Conservation (phyloP, 2,888 invertebrate species). For the Drosophila flavopinicola region DNA sequence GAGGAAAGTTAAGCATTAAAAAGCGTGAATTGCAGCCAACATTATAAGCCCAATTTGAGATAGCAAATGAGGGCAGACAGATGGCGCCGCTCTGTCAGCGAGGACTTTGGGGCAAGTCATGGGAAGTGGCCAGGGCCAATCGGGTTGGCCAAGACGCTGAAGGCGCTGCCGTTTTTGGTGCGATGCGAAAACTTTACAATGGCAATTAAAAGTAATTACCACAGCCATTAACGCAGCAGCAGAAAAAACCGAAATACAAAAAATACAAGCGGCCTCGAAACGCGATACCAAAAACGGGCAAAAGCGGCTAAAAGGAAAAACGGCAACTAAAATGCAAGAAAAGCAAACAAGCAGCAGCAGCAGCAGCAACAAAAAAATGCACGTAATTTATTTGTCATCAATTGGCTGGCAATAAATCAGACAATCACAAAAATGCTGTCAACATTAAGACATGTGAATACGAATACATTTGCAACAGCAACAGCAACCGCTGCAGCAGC, state of each 20-base stretch:
- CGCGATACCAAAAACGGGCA: slow-evolving; percentile 68
- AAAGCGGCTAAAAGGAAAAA: slow-evolving; percentile 64
- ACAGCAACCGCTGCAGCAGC: slow-evolving; percentile 8
- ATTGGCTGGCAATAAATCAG: slow-evolving; percentile 83
- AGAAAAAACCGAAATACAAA: slow-evolving; percentile 17
- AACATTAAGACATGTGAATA: slow-evolving; percentile 81
- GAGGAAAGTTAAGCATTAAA: no score
- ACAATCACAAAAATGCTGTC: slow-evolving; percentile 84
- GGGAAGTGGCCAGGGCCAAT: slow-evolving; percentile 51
- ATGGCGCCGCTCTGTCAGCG: slow-evolving; percentile 41
- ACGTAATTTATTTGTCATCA: slow-evolving; percentile 79
- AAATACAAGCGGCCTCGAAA: slow-evolving; percentile 35
- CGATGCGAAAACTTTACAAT: slow-evolving; percentile 77
- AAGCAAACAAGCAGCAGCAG: slow-evolving; percentile 27
- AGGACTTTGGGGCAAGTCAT: slow-evolving; percentile 36
- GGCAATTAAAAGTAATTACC: slow-evolving; percentile 78
- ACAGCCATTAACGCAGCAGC: slow-evolving; percentile 71
- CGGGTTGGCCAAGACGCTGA: slow-evolving; percentile 41
- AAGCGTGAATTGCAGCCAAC: no score
- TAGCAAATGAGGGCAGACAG: slow-evolving; percentile 20
- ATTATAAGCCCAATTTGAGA: not conserved
- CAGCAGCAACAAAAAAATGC: slow-evolving; percentile 45
- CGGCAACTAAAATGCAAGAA: slow-evolving; percentile 49
- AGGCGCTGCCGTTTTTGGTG: slow-evolving; percentile 71
- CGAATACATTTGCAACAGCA: slow-evolving; percentile 60